Evolutionary conservation across 1,140 invertebrate genomes (phyloP).

Genomic region (Ceratosolen solmsi): DNA sequence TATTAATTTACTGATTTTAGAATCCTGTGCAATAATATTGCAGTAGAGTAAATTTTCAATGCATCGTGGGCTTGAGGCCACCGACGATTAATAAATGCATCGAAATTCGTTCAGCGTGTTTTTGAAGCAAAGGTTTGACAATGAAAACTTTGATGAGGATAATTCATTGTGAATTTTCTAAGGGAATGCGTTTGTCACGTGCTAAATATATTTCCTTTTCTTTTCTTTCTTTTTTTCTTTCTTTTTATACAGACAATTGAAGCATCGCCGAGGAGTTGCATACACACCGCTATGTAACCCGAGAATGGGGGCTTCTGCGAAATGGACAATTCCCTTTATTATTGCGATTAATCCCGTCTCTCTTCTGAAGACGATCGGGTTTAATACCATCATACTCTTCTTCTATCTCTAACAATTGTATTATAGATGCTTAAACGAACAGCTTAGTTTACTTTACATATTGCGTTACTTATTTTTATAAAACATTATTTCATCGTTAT

Average conservation of each 20-base stretch:
- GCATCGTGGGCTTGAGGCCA: not conserved
- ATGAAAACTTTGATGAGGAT: not conserved
- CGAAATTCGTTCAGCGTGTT: not conserved
- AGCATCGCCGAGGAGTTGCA: not conserved
- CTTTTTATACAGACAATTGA: slow-evolving; percentile 11
- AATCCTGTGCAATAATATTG: not conserved
- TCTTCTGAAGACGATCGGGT: slow-evolving; percentile 21
- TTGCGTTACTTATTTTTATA: not conserved
- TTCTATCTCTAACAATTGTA: slow-evolving; percentile 30
- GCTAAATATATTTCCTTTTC: not conserved
- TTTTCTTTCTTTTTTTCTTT: not conserved
- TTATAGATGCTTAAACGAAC: slow-evolving; percentile 2
- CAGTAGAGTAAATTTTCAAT: not conserved
- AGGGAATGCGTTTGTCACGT: not conserved
- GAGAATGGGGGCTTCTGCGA: slow-evolving; percentile 52
- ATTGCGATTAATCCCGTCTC: slow-evolving; percentile 30
- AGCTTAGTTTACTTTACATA: not conserved
- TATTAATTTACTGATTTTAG: not conserved
- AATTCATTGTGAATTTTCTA: slow-evolving; percentile 27
- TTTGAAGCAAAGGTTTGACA: not conserved
- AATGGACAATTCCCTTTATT: slow-evolving; percentile 44
- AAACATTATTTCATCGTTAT: too few relatives aligned
- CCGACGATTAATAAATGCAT: not conserved
- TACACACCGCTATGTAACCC: slow-evolving; percentile 40
- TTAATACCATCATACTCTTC: slow-evolving; percentile 26